Evolutionary conservation across 2,888 invertebrate species (phyloP), one percentile per base, ranked within the genome.

Genomic region (Erpobdella octoculata): DNA sequence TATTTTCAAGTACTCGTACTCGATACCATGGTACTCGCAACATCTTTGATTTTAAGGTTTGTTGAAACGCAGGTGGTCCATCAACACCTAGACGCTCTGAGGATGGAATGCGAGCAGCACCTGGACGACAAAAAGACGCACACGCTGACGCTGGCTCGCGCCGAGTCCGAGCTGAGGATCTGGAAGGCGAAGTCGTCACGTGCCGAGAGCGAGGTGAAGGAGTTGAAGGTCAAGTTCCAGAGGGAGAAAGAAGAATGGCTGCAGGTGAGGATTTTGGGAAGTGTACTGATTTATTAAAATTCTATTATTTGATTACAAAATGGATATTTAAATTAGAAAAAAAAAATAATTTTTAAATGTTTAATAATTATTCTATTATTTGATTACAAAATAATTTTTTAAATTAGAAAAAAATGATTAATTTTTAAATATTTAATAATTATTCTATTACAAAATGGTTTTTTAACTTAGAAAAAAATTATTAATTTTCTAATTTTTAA

Each of bases 231-330:
- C 70, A 86, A 88, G 62, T 89, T 91, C 73, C 76, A 77, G 33
- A 76, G 78, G 0, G 83, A 90, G 87, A 88, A 88, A 77, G 88
- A 90, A 35, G 94, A 95, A 83, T 95, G 94, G 94, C 89, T 91
- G 79, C 69, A 69, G 38, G 65, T 65, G 6, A 9, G 18, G 31
- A 9, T 15, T 59, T 12, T 9, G 6, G 64, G 21, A 33, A 8
- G 8, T 28, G 25, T 12, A n/a, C n/a, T n/a, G n/a, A n/a, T n/a
- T n/a, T n/a, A n/a, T n/a, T n/a, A n/a, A n/a, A n/a, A n/a, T n/a
- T n/a, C n/a, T n/a, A n/a, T n/a, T n/a, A n/a, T n/a, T n/a, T n/a
- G n/a, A n/a, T n/a, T n/a, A n/a, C n/a, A n/a, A n/a, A n/a, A n/a
- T n/a, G n/a, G n/a, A n/a, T n/a, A n/a, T n/a, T n/a, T n/a, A n/a